Base-by-base conservation (phyloP, 2,888 invertebrate genomes). In the Steinernema carpocapsae region DNA sequence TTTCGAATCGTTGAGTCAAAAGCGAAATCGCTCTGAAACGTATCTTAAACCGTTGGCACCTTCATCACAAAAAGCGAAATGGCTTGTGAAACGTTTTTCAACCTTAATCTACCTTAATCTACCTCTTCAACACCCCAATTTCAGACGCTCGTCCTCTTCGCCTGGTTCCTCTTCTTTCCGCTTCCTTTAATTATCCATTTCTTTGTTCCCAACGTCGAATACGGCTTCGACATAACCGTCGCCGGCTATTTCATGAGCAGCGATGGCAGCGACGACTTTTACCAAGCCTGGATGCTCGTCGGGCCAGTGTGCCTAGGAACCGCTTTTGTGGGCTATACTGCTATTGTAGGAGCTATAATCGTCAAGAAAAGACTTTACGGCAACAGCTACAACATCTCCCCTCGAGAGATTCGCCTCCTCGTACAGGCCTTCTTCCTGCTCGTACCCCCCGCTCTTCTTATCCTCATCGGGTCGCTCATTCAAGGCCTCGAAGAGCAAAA, bases 281-380 rank as follows among this genome's bases (percentile, higher is more conserved):
- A 12, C 43, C 10, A 43, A 12, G 7, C 14, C 14, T 12, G 7
- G 43, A 14, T 7, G 10, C 14, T 43, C 10, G 43, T 43, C 14
- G 43, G 43, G 10, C 43, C 43, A 12, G 43, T 43, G 43, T 14
- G 7, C 43, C 43, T 43, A 19, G 51, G 51, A 51, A 6, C 51
- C 19, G 51, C 43, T 7, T 51, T 51, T 19, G 6, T 51, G 6
- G 7, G 51, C 19, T 51, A 51, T 51, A 19, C 19, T 19, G 51
- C 51, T 19, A 19, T 51, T 19, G 51, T 51, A 6, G 51, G 14
- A 6, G 12, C 51, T 6, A 51, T 51, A 6, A 10, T 51, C 19
- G 19, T 51, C 17, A 51, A 51, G 51, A 51, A 51, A 51, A 6
- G 19, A n/a, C 19, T 51, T 19, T 51, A 51, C 51, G 51, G 51